Evolutionary conservation across 2,888 invertebrate species (phyloP).

Genomic region (Suillia variegata): DNA sequence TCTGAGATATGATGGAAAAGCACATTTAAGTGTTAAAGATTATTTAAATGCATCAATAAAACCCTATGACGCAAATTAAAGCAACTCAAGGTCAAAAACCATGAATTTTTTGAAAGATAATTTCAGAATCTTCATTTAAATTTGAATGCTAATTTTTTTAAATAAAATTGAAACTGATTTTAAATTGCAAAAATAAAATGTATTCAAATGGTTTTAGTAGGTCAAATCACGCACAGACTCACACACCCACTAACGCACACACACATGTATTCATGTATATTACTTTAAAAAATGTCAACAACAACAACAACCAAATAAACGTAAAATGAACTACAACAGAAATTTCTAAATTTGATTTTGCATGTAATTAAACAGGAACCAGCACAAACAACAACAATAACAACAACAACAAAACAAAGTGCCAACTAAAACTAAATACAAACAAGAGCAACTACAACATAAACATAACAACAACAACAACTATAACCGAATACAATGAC

Average conservation of each 20-base stretch:
- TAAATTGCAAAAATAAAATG: too few relatives aligned
- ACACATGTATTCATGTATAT: background rate
- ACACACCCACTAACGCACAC: background rate
- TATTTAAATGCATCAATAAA: too few relatives aligned
- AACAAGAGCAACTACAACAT: background rate
- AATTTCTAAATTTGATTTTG: background rate
- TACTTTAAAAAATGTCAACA: background rate
- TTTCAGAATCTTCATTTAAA: too few relatives aligned
- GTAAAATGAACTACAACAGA: background rate
- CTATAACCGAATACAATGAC: background rate
- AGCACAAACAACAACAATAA: background rate
- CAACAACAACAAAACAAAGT: background rate
- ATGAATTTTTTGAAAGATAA: too few relatives aligned
- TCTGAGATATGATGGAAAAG: too few relatives aligned
- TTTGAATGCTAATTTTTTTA: too few relatives aligned
- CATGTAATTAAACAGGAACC: background rate
- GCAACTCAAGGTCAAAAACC: too few relatives aligned
- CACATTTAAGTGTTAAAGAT: too few relatives aligned
- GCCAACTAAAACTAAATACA: background rate
- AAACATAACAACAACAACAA: background rate
- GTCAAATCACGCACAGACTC: background rate
- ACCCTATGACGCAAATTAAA: too few relatives aligned
- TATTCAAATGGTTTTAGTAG: too few relatives aligned
- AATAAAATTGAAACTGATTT: too few relatives aligned
- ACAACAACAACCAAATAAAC: background rate